Conservation (phyloP, 2,113 vertebrate genomes). For the Proterorhinus semilunaris region DNA sequence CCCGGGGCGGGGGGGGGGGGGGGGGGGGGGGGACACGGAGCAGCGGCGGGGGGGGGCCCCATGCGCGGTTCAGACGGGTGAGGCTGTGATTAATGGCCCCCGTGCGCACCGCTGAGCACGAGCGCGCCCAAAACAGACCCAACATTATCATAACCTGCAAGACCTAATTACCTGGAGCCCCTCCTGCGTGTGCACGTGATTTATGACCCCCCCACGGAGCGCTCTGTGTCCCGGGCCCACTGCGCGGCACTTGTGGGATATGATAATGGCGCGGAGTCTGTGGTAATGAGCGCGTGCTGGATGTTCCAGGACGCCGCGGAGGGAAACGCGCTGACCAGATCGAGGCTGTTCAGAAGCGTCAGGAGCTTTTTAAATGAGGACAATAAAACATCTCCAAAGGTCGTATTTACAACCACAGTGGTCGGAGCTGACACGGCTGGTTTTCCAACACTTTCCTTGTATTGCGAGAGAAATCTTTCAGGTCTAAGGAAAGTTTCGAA, state of each 20-base stretch:
- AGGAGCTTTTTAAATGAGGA: too few relatives aligned
- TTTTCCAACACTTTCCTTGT: too few relatives aligned
- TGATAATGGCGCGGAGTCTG: conserved; percentile 55
- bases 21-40: too few relatives aligned
- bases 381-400: too few relatives aligned
- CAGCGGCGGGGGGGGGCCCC: too few relatives aligned
- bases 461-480: too few relatives aligned
- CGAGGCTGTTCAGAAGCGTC: too few relatives aligned
- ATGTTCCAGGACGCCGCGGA: too few relatives aligned
- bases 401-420: too few relatives aligned
- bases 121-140: conserved; percentile 61
- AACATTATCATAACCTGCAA: conserved; percentile 75
- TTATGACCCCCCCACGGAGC: conserved; percentile 59
- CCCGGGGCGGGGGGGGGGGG: background rate
- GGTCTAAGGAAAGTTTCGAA: too few relatives aligned
- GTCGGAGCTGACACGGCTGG: too few relatives aligned
- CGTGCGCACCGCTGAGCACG: conserved; percentile 60
- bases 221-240: conserved; percentile 50
- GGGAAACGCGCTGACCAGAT: too few relatives aligned
- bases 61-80: conserved; percentile 48
- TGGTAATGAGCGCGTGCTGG: conserved; percentile 35
- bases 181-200: conserved; percentile 54
- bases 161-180: conserved; percentile 65
- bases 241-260: conserved; percentile 56
- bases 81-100: conserved; percentile 67